Percentiles rank a stretch among this genome's conserved stretches.
phyloP scores from a whole-genome alignment of 2,888 invertebrate species.

The Zeuzera pyrina region DNA sequence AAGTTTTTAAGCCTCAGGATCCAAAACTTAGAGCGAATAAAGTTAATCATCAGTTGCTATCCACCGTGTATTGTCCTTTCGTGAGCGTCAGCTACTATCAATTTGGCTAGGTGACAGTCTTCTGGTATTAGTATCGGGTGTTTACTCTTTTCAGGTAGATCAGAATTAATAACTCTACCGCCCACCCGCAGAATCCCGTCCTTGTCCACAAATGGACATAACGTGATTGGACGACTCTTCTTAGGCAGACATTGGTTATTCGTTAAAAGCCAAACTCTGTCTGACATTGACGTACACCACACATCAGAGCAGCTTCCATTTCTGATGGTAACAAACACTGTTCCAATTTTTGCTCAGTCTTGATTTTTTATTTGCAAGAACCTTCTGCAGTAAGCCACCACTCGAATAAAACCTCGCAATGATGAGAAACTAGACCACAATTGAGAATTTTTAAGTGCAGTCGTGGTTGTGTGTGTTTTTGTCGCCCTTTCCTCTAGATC shows the following conservation, averaged over 20 bases:
- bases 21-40: constrained; percentile 4
- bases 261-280: too few species aligned
- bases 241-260: constrained; percentile 1
- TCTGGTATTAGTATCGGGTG: constrained; percentile 4
- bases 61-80: constrained; percentile 4
- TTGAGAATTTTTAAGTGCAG: too few species aligned
- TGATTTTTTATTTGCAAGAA: too few species aligned
- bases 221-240: constrained; percentile 3
- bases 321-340: too few species aligned
- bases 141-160: constrained; percentile 2
- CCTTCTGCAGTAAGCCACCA: too few species aligned
- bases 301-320: too few species aligned
- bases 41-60: constrained; percentile 2
- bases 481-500: too few species aligned
- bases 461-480: too few species aligned
- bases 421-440: constrained; percentile 5
- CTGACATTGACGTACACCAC: too few species aligned
- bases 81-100: constrained; percentile 4
- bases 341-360: too few species aligned
- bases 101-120: background rate
- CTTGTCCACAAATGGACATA: constrained; percentile 8
- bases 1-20: constrained; percentile 1
- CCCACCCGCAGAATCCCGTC: constrained; percentile 7
- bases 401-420: constrained; percentile 2
- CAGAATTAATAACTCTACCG: constrained; percentile 3